Conservation (phyloP, 2,113 vertebrate species). For the Natator depressus region DNA sequence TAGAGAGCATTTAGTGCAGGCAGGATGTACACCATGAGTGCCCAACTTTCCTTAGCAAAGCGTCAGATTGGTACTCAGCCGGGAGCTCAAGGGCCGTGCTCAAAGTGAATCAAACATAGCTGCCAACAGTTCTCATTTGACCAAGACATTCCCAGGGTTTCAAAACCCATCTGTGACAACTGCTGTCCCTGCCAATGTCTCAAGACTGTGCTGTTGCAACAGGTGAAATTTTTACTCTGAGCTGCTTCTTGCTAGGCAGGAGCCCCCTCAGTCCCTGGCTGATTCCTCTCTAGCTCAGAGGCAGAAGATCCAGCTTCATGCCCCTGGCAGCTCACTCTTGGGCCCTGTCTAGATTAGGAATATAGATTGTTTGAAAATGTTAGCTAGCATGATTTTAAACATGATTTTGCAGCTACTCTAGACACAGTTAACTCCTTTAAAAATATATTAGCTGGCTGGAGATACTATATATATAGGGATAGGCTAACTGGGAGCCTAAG, state of each 20-base stretch:
- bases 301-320: slow-evolving; percentile 9
- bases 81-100: background rate
- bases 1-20: background rate
- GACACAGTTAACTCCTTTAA: background rate
- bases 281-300: background rate
- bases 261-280: background rate
- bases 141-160: background rate
- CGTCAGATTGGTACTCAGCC: background rate
- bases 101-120: background rate
- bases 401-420: background rate
- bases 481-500: background rate
- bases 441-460: background rate
- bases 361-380: background rate
- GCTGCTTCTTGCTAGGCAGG: background rate
- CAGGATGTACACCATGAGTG: background rate
- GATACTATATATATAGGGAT: background rate
- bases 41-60: background rate
- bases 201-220: background rate
- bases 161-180: background rate
- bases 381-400: background rate
- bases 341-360: background rate
- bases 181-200: rapidly evolving
- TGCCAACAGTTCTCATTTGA: background rate
- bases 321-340: slow-evolving; percentile 4
- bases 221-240: background rate